These are phyloP conservation scores for Agrochola circellaris DNA, from an alignment of 2,888 invertebrate genomes.

Conservation along the genomic window DNA sequence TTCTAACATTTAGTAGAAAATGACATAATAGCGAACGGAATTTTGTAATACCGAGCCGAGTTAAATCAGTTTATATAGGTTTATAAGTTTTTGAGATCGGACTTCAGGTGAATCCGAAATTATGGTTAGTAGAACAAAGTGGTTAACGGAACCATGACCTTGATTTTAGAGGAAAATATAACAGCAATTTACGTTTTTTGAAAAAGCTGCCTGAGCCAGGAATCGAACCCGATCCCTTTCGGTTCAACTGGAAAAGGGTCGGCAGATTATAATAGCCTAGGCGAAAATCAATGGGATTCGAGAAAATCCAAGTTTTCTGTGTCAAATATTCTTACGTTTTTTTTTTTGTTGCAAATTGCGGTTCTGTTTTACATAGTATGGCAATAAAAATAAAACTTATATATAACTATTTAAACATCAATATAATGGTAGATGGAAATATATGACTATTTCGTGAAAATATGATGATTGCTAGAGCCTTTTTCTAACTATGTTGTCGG, in stretches of 20 bases:
- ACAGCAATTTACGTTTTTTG: not conserved
- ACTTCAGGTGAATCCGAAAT: not conserved
- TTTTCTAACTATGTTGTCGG: not conserved
- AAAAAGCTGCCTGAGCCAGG: not conserved
- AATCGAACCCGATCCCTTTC: not conserved
- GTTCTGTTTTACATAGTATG: not conserved
- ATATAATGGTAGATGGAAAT: not conserved
- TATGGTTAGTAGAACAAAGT: not conserved
- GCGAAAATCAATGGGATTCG: not conserved
- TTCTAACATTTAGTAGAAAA: not conserved
- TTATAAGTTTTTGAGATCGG: not conserved
- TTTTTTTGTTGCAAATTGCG: not conserved
- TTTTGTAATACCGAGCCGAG: not conserved
- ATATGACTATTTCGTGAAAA: not conserved
- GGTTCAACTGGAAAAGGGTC: not conserved
- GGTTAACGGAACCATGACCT: not conserved
- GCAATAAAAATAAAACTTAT: no score
- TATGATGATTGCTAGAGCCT: no score
- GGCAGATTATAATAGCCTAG: not conserved
- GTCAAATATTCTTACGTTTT: not conserved
- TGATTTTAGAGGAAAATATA: not conserved
- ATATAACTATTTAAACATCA: not conserved
- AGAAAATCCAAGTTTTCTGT: not conserved
- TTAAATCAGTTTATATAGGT: not conserved
- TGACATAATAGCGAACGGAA: not conserved